These are phyloP conservation scores for Nesidiocoris tenuis DNA, from an alignment of 2,888 invertebrate species.

Conservation along the genomic window DNA sequence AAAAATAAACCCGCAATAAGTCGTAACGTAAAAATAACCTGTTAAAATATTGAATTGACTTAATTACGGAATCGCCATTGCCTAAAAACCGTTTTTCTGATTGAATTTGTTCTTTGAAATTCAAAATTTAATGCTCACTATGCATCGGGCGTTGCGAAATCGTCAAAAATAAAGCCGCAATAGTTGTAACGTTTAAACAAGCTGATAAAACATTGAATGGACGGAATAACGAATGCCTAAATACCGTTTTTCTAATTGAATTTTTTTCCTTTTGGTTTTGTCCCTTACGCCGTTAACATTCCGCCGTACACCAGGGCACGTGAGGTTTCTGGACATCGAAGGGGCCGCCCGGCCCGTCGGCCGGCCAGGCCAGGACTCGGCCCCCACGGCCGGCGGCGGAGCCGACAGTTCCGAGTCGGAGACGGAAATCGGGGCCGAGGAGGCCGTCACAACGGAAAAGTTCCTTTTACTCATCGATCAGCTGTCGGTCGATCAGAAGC, in stretches of 20 bases:
- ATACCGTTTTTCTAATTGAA: background rate
- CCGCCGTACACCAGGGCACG: constrained; percentile 69
- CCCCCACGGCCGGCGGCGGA: constrained; percentile 37
- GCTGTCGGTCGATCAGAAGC: constrained; percentile 86
- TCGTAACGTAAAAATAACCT: no score
- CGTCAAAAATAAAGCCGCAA: no score
- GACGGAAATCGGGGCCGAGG: constrained; percentile 89
- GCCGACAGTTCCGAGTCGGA: constrained; percentile 73
- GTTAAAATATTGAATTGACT: no score
- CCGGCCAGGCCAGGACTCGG: constrained; percentile 79
- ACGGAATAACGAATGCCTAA: no score
- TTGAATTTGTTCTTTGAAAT: no score
- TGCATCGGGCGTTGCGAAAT: no score
- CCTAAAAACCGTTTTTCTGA: no score
- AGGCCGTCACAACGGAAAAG: constrained; percentile 84
- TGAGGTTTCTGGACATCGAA: constrained; percentile 51
- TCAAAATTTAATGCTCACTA: no score
- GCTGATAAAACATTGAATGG: no score
- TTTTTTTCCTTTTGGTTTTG: background rate
- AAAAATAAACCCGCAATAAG: no score
- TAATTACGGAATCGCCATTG: no score
- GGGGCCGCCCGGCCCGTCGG: constrained; percentile 56
- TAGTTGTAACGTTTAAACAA: no score
- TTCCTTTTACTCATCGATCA: constrained; percentile 91
- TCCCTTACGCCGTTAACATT: constrained; percentile 58